Conservation (phyloP, 2,797 vertebrate genomes). For the Aulostomus chinensis region DNA sequence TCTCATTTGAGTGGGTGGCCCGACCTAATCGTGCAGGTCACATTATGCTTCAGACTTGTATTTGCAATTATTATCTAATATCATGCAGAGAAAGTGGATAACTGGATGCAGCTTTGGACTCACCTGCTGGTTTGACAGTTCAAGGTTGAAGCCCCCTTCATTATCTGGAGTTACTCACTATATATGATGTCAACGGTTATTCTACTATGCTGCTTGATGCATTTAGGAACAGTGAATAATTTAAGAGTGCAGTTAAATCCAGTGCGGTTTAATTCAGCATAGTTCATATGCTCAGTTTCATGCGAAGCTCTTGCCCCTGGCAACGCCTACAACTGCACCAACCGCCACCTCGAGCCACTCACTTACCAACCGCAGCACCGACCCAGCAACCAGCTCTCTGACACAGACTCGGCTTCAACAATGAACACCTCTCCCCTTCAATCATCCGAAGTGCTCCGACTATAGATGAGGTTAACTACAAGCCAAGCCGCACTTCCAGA, state of each 20-base stretch:
- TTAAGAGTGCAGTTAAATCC: slow-evolving; percentile 64
- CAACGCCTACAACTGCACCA: slow-evolving; percentile 68
- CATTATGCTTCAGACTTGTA: slow-evolving; percentile 29
- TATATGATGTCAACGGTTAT: slow-evolving; percentile 30
- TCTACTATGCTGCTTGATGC: slow-evolving; percentile 13
- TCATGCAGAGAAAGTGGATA: slow-evolving; percentile 22
- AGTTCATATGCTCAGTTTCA: slow-evolving; percentile 81
- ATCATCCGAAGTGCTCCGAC: slow-evolving; percentile 74
- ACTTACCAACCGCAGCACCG: slow-evolving; percentile 54
- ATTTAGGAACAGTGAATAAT: slow-evolving; percentile 77
- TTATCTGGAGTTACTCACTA: slow-evolving; percentile 23
- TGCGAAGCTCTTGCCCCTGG: slow-evolving; percentile 70
- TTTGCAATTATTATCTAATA: slow-evolving; percentile 39
- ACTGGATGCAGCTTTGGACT: slow-evolving; percentile 17
- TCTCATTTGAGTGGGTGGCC: slow-evolving; percentile 25
- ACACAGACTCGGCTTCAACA: slow-evolving; percentile 67
- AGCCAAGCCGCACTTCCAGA: slow-evolving; percentile 72
- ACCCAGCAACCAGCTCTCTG: slow-evolving; percentile 57
- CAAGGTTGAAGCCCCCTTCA: slow-evolving; percentile 6
- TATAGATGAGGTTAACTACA: slow-evolving; percentile 82
- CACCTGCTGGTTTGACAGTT: slow-evolving; percentile 27
- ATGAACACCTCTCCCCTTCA: slow-evolving; percentile 70
- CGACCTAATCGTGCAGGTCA: slow-evolving; percentile 25
- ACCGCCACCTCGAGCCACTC: slow-evolving; percentile 59
- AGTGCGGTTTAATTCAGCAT: slow-evolving; percentile 70